Base-by-base conservation (phyloP, 2,797 vertebrate species). In the Fistularia commersonii region DNA sequence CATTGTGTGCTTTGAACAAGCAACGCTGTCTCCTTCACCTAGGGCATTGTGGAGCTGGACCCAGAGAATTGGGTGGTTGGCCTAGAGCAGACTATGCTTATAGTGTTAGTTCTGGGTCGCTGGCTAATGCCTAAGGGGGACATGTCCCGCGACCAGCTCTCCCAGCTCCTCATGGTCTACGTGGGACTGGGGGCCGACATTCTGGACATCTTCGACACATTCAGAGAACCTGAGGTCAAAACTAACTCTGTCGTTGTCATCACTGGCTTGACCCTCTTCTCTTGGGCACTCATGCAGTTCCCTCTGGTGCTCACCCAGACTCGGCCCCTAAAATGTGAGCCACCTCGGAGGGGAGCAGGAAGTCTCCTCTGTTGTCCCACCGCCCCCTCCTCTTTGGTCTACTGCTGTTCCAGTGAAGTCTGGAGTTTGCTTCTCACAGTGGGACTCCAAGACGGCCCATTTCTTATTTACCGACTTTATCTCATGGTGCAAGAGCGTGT, bases 91-190 rank as follows among this genome's bases (percentile, higher is more conserved):
- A 88, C 87, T 14, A 89, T 90, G 88, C 81, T 92, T 39, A 87
- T 91, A 0, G 84, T 91, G 12, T 48, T 92, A 58, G 89, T 92
- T 41, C 53, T 91, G 51, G 91, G 90, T 33, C 85, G 91, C 32
- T 92, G 90, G 91, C 70, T 92, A 5, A 90, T 91, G 90, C 90
- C 90, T 11, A 91, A 89, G 54, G 90, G 90, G 0, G 82, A 90
- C 58, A 90, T 91, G 91, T 90, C 83, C 45, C 86, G 89, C 1
- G 89, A 88, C 60, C 89, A 91, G 70, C 86, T 92, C 11, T 89
- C 90, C 44, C 87, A 91, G 74, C 88, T 92, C 45, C 89, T 92
- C 42, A 86, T 91, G 89, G 84, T 87, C 40, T 88, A 92, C 0
- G 79, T 91, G 15, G 89, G 87, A 12, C 82, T 92, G 48, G 89